phyloP scores from a whole-genome alignment of 1,140 invertebrate genomes.

The Pantala flavescens region DNA sequence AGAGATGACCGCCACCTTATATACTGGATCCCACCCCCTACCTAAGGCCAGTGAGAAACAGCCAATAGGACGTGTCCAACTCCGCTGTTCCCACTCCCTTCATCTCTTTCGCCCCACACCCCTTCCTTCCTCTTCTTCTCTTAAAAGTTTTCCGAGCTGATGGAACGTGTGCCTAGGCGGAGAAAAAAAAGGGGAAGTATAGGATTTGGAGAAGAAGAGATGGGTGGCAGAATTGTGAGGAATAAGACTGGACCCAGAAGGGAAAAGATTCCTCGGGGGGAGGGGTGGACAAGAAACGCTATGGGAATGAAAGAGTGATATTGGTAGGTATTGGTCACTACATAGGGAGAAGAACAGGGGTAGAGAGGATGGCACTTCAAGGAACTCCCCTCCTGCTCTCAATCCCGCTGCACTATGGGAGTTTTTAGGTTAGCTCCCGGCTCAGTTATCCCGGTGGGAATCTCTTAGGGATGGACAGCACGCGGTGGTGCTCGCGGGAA shows the following conservation, averaged over 20 bases:
- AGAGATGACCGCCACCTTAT: not conserved
- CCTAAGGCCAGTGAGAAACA: not conserved
- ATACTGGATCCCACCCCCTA: not conserved
- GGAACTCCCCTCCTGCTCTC: not conserved
- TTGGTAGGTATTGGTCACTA: not conserved
- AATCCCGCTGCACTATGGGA: conserved; percentile 3
- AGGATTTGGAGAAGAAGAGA: not conserved
- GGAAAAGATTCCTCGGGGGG: not conserved
- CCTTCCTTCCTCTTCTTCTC: not conserved
- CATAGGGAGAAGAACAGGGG: not conserved
- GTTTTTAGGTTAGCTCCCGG: conserved; percentile 4
- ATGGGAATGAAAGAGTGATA: conserved; percentile 9
- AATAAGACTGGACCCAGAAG: not conserved
- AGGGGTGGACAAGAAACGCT: not conserved
- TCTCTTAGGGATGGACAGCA: not conserved
- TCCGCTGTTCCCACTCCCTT: not conserved
- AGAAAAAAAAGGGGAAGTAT: not conserved
- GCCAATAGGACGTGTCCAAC: conserved; percentile 3
- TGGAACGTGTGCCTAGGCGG: not conserved
- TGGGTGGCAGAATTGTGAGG: conserved; percentile 3
- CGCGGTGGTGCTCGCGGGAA: not conserved
- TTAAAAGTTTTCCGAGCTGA: conserved; percentile 7
- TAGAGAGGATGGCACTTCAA: not conserved
- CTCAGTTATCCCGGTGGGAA: not conserved
- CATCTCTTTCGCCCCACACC: not conserved